Percentiles rank a stretch among this genome's conserved stretches.
Conservation (phyloP, 2,888 invertebrate genomes). For the Neoscelio sp. region DNA sequence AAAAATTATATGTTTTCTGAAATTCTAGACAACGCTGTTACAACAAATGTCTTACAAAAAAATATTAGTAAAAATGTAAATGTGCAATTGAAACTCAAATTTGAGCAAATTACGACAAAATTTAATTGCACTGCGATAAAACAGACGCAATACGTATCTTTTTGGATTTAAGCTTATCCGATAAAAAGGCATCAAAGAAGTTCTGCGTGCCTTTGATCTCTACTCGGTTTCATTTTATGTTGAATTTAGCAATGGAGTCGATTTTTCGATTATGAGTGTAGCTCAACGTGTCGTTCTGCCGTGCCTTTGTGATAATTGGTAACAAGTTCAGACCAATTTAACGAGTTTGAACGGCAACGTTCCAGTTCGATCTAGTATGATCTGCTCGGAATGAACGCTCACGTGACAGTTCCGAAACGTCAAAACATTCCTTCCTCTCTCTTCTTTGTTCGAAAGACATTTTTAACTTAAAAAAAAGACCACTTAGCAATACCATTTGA, state of each 20-base stretch:
- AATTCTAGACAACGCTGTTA: too few relatives aligned
- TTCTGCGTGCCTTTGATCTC: slow-evolving; percentile 60
- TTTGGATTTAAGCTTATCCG: slow-evolving; percentile 41
- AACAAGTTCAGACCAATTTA: slow-evolving; percentile 36
- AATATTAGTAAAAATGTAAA: background rate
- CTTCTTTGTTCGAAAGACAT: slow-evolving; percentile 18
- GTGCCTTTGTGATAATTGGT: slow-evolving; percentile 48
- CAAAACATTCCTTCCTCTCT: background rate
- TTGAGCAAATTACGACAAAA: slow-evolving; percentile 28
- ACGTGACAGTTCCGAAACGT: background rate
- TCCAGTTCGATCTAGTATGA: slow-evolving; percentile 59
- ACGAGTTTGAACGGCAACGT: slow-evolving; percentile 48
- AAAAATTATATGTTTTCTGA: too few relatives aligned
- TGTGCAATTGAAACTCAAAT: background rate
- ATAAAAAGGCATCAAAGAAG: slow-evolving; percentile 57
- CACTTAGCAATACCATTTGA: background rate
- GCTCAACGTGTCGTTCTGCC: slow-evolving; percentile 11
- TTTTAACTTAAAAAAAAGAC: background rate
- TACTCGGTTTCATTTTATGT: slow-evolving; percentile 49
- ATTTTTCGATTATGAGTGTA: background rate
- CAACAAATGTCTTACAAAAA: too few relatives aligned
- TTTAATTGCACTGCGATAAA: slow-evolving; percentile 48
- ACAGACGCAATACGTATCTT: slow-evolving; percentile 5
- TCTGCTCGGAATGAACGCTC: slow-evolving; percentile 6
- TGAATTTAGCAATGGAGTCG: background rate